phyloP scores from a whole-genome alignment of 2,888 invertebrate species.

The Conops quadrifasciatus region DNA sequence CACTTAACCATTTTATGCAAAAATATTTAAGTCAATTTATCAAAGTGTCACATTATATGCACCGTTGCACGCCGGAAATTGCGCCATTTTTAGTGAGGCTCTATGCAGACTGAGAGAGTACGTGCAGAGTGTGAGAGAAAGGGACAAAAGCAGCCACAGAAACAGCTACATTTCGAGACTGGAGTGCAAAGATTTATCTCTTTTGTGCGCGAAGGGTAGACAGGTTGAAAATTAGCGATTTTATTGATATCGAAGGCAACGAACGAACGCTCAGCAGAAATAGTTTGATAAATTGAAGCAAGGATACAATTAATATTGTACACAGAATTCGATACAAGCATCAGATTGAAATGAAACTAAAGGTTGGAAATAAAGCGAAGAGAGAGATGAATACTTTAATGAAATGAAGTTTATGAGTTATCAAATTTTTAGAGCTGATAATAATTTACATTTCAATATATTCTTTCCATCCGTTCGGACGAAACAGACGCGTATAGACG shows the following conservation, averaged over 20 bases:
- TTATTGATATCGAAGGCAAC: neutral
- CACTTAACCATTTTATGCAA: conserved; percentile 33
- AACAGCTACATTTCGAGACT: neutral
- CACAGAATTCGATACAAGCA: neutral
- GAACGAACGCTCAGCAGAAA: neutral
- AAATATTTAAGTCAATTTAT: conserved; percentile 34
- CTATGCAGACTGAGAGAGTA: conserved; percentile 3
- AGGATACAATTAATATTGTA: no score
- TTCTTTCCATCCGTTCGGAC: no score
- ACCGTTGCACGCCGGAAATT: conserved; percentile 30
- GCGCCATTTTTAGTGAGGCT: conserved; percentile 12
- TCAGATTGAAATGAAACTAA: neutral
- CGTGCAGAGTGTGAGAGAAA: neutral
- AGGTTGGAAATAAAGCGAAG: no score
- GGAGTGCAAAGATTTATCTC: conserved; percentile 3
- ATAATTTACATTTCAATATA: no score
- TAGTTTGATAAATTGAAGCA: neutral
- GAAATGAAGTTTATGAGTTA: neutral
- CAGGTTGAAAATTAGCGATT: conserved; percentile 7
- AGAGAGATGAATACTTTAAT: no score
- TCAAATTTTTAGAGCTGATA: no score
- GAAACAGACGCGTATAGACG: no score
- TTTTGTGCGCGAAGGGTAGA: neutral
- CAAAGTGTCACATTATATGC: conserved; percentile 37
- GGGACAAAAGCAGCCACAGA: neutral